A percentile compares a stretch with the other conserved stretches of the same genome.
These are phyloP conservation scores for Propithecus coquereli DNA, from an alignment of 2,113 vertebrate genomes.

Conservation along the genomic window DNA sequence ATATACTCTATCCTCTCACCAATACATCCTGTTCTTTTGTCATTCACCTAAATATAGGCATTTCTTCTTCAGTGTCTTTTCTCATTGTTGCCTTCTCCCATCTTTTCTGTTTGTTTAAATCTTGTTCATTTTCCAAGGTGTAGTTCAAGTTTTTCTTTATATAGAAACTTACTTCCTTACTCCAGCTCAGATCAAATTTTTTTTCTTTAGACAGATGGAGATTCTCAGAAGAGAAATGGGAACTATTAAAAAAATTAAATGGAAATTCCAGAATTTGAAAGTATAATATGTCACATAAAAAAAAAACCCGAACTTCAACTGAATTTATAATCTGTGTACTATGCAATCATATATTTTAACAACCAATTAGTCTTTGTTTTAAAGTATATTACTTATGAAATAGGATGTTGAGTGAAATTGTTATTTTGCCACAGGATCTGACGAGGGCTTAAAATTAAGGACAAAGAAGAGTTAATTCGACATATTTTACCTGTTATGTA, in stretches of 20 bases:
- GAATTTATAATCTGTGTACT: background rate
- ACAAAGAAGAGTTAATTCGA: background rate
- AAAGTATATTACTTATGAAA: background rate
- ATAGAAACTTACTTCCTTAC: background rate
- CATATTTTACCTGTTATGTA: background rate
- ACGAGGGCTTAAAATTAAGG: background rate
- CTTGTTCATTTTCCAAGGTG: background rate
- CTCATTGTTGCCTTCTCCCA: background rate
- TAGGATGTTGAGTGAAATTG: background rate
- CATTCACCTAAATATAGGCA: background rate
- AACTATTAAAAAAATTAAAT: background rate
- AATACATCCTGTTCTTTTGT: background rate
- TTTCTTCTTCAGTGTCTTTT: background rate
- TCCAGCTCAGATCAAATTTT: background rate
- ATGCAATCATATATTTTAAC: background rate
- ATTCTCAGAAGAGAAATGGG: slow-evolving; percentile 20
- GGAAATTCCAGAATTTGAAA: background rate
- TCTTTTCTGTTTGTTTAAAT: background rate
- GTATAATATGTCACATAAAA: background rate
- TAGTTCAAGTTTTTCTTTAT: background rate
- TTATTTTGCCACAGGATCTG: background rate
- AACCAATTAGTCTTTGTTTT: background rate
- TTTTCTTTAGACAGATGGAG: background rate
- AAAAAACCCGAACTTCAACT: background rate
- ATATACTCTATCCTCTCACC: background rate